A percentile compares a stretch with the other conserved stretches of the same genome.
phyloP scores from a whole-genome alignment of 2,888 invertebrate species.

The Cephus sareptanus region DNA sequence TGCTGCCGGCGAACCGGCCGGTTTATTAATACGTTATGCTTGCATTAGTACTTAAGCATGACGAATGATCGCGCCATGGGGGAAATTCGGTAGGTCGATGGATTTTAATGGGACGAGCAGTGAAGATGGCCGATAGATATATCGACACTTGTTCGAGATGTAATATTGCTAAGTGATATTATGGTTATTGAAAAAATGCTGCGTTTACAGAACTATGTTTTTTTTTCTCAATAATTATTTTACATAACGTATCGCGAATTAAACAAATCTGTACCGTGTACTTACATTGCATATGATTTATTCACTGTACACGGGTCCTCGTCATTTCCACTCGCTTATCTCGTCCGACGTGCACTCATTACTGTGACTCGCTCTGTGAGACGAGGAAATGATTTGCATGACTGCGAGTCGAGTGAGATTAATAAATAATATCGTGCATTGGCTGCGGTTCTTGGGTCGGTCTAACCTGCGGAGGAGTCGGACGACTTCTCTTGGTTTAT shows the following conservation, averaged over 20 bases:
- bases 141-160: not conserved
- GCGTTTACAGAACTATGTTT: too few species aligned
- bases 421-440: not conserved
- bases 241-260: not conserved
- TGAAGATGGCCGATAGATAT: not conserved
- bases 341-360: not conserved
- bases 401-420: not conserved
- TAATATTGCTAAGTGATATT: not conserved
- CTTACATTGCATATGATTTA: not conserved
- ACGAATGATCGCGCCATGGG: constrained; percentile 58
- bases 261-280: not conserved
- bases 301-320: not conserved
- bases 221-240: not conserved
- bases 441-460: not conserved
- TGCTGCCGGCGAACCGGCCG: constrained; percentile 45
- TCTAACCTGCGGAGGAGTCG: not conserved
- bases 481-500: not conserved
- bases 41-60: constrained; percentile 65
- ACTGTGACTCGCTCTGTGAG: not conserved
- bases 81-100: constrained; percentile 52
- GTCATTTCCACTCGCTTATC: not conserved
- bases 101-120: constrained; percentile 32
- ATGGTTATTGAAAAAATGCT: not conserved
- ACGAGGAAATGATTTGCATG: not conserved
- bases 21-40: constrained; percentile 64